These are phyloP conservation scores for Rhabdomys pumilio DNA, from an alignment of 2,797 vertebrate genomes.

Conservation along the genomic window DNA sequence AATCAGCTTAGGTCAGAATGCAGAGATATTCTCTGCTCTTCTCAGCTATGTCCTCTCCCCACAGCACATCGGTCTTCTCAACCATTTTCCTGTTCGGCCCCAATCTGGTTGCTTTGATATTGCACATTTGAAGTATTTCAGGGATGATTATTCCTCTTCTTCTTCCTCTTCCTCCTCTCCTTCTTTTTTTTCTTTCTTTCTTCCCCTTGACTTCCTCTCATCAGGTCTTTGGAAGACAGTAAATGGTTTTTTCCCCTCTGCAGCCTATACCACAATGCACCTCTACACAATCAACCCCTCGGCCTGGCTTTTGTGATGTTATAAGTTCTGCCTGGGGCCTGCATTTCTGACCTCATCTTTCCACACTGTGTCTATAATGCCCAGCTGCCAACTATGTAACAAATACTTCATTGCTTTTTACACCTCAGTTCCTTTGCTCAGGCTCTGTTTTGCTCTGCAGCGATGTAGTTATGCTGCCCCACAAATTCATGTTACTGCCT, in stretches of 20 bases:
- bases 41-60: not conserved
- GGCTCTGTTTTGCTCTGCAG: not conserved
- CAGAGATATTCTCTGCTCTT: not conserved
- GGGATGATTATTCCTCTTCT: not conserved
- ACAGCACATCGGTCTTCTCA: fast-evolving
- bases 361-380: not conserved
- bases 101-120: not conserved
- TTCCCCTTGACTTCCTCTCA: not conserved
- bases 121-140: not conserved
- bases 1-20: not conserved
- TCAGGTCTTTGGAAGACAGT: not conserved
- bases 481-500: not conserved
- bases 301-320: conserved; percentile 3
- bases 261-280: not conserved
- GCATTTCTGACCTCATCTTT: not conserved
- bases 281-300: not conserved
- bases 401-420: not conserved
- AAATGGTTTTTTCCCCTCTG: not conserved
- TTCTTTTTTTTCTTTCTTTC: not conserved
- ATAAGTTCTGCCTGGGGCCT: not conserved
- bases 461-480: not conserved
- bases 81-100: not conserved
- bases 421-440: not conserved
- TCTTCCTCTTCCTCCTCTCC: not conserved
- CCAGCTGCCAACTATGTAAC: not conserved